A percentile compares a stretch with the other conserved stretches of the same genome.
Evolutionary conservation across 2,888 invertebrate species (phyloP).

Genomic region (Dascillus cervinus): DNA sequence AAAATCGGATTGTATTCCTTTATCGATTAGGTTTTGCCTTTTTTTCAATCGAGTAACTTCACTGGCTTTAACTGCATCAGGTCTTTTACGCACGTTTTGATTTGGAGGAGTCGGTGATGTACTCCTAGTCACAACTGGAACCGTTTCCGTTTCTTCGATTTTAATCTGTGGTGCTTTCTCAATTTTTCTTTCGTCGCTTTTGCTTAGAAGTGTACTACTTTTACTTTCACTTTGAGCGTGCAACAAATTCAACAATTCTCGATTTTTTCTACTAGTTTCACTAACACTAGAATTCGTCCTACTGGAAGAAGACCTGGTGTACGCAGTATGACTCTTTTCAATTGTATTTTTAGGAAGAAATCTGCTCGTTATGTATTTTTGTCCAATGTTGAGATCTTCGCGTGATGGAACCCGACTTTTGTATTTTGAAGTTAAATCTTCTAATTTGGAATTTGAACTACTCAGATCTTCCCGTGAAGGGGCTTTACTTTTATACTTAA

Average conservation of each 20-base stretch:
- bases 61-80: conserved; percentile 64
- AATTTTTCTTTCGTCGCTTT: conserved; percentile 24
- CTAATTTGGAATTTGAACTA: too few species aligned
- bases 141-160: conserved; percentile 39
- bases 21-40: conserved; percentile 52
- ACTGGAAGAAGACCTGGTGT: conserved; percentile 31
- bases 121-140: conserved; percentile 63
- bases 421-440: too few species aligned
- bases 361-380: conserved; percentile 40
- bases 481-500: conserved; percentile 20
- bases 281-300: conserved; percentile 26
- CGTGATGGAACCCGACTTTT: conserved; percentile 27
- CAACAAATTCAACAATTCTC: conserved; percentile 36
- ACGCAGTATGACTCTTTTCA: conserved; percentile 40
- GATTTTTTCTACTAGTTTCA: conserved; percentile 38
- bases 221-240: conserved; percentile 34
- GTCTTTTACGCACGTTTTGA: conserved; percentile 49
- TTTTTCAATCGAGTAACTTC: conserved; percentile 56
- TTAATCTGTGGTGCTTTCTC: conserved; percentile 22
- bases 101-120: conserved; percentile 71
- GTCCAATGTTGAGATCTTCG: conserved; percentile 34
- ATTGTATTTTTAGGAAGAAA: conserved; percentile 41
- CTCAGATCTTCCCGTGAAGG: conserved; percentile 35
- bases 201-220: conserved; percentile 31
- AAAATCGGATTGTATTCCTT: conserved; percentile 58